Base-by-base conservation (phyloP, 2,113 vertebrate species). In the Colius striatus region DNA sequence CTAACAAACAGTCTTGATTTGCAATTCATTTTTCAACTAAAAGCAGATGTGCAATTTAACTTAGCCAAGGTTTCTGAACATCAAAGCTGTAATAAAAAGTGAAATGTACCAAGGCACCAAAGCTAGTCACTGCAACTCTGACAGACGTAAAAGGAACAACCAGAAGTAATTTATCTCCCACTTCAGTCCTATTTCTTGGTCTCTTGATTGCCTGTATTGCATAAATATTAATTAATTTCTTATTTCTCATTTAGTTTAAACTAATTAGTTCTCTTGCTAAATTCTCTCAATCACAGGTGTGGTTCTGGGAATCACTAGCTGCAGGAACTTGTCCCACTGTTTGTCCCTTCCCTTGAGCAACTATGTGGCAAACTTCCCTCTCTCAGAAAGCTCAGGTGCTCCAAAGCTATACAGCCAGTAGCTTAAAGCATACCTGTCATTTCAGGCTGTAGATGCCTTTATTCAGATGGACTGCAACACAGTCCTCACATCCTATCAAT, bases 311-410 rank as follows among this genome's bases (percentile, higher is more conserved):
- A 12, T 60, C 19, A 15, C 34, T 79, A 23, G 27, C 67, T 88
- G 43, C 43, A 8, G 61, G 21, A 68, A 19, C 10, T 66, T 57
- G 30, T 70, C n/a, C 54, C 17, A 1, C 1, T 27, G 45, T 6
- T 6, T 88, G 1, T 43, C 19, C 76, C 27, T 83, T 84, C 38
- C 34, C 38, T 43, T 51, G 67, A 57, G 36, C 51, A n/a, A 10
- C 19, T 0, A 32, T 25, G 60, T 17, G 55, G 4, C 26, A 38
- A 60, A 4, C 41, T 79, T 63, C 38, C 18, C 1, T 0, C 20
- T 30, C 6, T n/a, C 21, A 23, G 38, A 50, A 27, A 51, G 17
- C 6, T 65, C 51, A n/a, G 0, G 0, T 27, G 27, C 55, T 62
- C 48, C 5, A 4, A 41, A 67, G 25, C 48, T 18, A 4, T 34